phyloP scores from a whole-genome alignment of 2,113 vertebrate genomes.

The Apteryx mantelli region DNA sequence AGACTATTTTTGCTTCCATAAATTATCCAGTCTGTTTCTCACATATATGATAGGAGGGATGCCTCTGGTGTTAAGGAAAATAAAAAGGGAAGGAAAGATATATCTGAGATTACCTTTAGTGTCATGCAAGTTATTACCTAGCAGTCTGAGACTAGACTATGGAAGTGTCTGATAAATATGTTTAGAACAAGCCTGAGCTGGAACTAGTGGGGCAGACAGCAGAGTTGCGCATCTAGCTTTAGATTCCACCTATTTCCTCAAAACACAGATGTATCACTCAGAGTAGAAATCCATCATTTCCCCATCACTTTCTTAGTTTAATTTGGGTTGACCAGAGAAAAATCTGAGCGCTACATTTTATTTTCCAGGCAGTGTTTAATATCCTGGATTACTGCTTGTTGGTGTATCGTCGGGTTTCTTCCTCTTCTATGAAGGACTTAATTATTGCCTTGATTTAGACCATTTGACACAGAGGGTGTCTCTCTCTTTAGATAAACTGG shows the following conservation, averaged over 20 bases:
- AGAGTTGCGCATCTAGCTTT: neutral
- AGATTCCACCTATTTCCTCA: constrained; percentile 10
- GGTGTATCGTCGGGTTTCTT: neutral
- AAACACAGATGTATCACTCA: constrained; percentile 7
- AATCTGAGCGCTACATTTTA: neutral
- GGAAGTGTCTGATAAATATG: constrained; percentile 63
- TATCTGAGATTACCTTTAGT: constrained; percentile 61
- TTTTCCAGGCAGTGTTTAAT: neutral
- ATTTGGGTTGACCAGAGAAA: neutral
- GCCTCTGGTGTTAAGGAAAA: constrained; percentile 49
- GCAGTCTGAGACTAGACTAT: constrained; percentile 54
- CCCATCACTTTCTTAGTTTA: neutral
- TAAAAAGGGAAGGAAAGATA: constrained; percentile 52
- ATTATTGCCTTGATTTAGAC: neutral
- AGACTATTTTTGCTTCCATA: constrained; percentile 69
- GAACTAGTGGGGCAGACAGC: constrained; percentile 8
- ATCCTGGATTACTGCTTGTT: neutral
- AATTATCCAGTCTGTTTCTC: constrained; percentile 64
- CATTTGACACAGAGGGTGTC: neutral
- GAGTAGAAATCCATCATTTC: constrained; percentile 19
- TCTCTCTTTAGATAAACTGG: neutral
- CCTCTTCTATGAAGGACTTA: accelerated
- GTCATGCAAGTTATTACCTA: constrained; percentile 64
- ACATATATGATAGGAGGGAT: constrained; percentile 11
- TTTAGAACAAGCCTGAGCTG: constrained; percentile 68